These are phyloP conservation scores for Lycopodina hypogea DNA, from an alignment of 37 sponge, comb jelly and placozoan genomes.

Conservation along the genomic window DNA sequence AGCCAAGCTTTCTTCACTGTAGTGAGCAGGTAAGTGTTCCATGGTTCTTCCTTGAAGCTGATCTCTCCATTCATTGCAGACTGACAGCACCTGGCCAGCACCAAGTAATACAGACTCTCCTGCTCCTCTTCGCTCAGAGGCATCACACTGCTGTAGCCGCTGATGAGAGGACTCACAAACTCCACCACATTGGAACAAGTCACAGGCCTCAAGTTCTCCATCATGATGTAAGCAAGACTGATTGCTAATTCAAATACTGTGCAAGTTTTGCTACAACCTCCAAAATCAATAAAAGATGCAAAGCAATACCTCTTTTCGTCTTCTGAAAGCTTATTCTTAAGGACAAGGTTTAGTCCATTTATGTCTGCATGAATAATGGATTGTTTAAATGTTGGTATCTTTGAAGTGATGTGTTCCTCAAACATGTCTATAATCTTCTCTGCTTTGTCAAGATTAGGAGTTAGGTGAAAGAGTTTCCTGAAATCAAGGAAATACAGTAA, in stretches of 20 bases:
- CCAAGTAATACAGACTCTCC: conserved; percentile 34
- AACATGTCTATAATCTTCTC: conserved; percentile 13
- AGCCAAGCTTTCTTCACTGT: conserved; percentile 15
- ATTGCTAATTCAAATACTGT: conserved; percentile 49
- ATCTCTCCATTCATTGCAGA: conserved; percentile 22
- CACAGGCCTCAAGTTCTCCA: conserved; percentile 25
- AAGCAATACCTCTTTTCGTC: not conserved
- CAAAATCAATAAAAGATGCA: conserved; percentile 34
- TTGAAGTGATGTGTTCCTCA: conserved; percentile 18
- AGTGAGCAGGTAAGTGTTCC: conserved; percentile 43
- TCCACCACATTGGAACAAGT: conserved; percentile 3
- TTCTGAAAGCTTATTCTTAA: not conserved
- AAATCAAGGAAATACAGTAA: conserved; percentile 18
- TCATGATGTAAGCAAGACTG: conserved; percentile 24
- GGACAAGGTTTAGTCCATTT: conserved; percentile 36
- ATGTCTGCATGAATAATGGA: conserved; percentile 37
- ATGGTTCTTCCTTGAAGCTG: conserved; percentile 19
- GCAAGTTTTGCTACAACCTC: conserved; percentile 21
- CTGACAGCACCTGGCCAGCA: conserved; percentile 41
- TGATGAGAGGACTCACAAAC: conserved; percentile 21
- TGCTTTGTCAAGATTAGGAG: conserved; percentile 14
- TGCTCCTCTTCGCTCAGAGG: conserved; percentile 31
- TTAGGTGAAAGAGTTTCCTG: not conserved
- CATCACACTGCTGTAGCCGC: conserved; percentile 23
- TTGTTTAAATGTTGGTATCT: conserved; percentile 21